Base-by-base conservation (phyloP, 2,797 vertebrate genomes). In the Danio albolineatus region DNA sequence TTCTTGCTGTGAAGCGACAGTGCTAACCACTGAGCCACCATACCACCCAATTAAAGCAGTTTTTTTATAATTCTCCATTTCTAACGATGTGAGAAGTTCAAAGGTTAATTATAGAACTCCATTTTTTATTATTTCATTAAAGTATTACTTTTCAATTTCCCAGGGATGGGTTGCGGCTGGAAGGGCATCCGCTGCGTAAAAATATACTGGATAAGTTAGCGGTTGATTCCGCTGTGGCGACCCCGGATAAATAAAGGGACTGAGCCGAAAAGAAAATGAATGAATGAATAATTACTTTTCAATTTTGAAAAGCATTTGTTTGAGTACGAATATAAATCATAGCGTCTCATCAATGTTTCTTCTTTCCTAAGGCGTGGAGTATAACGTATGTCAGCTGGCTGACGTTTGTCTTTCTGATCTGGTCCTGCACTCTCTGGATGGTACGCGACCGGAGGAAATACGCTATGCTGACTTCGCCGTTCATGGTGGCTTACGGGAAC, bases 331-430 rank as follows among this genome's bases (percentile, higher is more conserved):
- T 13, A 44, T 19, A 1, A 19, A 10, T 2, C 69, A 71, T 19
- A 69, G 1, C 53, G 14, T 72, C 12, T 44, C 4, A 8, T 0
- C 10, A 21, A 38, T 76, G 13, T 57, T 28, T n/a, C 4, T 78
- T 38, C 19, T 2, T 69, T 12, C 59, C 49, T 9, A 85, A 98
- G 97, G 96, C 95, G 0, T 99, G 98, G 98, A 99, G 98, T 90
- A 98, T 98, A 91, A 99, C 97, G 0, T 99, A 98, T 44, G 96
- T 99, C 88, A 98, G 96, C 91, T 99, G 97, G 98, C 85, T 97
- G 85, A 98, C 98, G 2, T 98, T 99, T 46, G 95, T 98, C 56
- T 93, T 99, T 73, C 88, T 99, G 79, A 95, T 99, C 66, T 99
- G 97, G 98, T 99, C 98, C 0, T 98, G 97, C 61, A 90, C 92